Base-by-base conservation (phyloP, 2,888 invertebrate genomes). In the Fragum whitleyi region DNA sequence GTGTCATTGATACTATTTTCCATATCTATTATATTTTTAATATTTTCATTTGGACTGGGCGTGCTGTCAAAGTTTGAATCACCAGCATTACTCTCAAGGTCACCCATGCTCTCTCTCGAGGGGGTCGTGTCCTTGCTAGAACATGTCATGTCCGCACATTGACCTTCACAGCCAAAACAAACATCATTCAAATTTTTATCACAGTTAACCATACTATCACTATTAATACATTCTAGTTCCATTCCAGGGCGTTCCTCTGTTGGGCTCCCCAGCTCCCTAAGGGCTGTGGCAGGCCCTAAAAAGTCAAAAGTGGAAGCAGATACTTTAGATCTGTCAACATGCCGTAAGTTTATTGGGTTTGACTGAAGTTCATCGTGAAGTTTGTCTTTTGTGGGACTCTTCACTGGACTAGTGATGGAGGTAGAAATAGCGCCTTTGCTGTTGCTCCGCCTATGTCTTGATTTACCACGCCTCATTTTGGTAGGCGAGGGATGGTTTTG, bases 101-200 rank as follows among this genome's bases (percentile, higher is more conserved):
- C 93, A 0, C 91, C 92, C 0, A 90, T 69, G 82, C 88, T 88
- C 19, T 85, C 83, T 42, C 83, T 51, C 19, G 83, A 83, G 9
- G 83, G 83, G 0, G 83, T 83, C 14, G 83, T 79, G 28, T 83
- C 83, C 55, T 87, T 87, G 80, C 92, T 92, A 57, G 88, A 88
- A 82, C 92, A 93, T 3, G 89, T 90, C 55, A 87, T 86, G 78
- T 93, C 93, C 59, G 91, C 90, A 83, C 92, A 93, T 21, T 88
- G 89, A 7, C 93, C 93, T 73, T 92, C 92, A 85, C 93, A 93
- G 47, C 93, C 93, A 79, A 92, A 93, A 85, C 93, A 93, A 61
- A 93, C 91, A 74, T 93, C 93, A 76, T 93, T 93, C 70, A 93
- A 85, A 79, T 92, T 92, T 57, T 83, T 87, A 61, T 88, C 85